Evolutionary conservation across 2,113 vertebrate genomes (phyloP).

Genomic region (Eulacestoma nigropectus): DNA sequence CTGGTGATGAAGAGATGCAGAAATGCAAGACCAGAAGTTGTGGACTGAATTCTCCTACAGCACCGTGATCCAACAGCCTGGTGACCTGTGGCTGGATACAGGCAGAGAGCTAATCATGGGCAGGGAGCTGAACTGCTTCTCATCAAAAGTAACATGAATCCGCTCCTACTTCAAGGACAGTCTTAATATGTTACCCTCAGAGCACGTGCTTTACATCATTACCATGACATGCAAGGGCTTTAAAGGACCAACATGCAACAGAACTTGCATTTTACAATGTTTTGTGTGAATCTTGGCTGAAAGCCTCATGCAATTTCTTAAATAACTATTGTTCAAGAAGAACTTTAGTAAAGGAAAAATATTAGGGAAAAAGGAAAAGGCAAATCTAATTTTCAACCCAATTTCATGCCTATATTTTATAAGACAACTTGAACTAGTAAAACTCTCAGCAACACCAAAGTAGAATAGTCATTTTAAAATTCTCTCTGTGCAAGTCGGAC

Average conservation of each 20-base stretch:
- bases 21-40: neutral
- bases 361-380: neutral
- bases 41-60: neutral
- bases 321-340: neutral
- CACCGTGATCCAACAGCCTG: neutral
- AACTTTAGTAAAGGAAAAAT: neutral
- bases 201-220: neutral
- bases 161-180: neutral
- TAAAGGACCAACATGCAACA: neutral
- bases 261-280: neutral
- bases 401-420: neutral
- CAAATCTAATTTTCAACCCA: neutral
- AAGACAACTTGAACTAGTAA: neutral
- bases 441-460: neutral
- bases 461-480: neutral
- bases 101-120: neutral
- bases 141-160: neutral
- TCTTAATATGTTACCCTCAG: neutral
- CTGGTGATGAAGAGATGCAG: neutral
- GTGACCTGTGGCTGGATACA: neutral
- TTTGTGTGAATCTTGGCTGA: neutral
- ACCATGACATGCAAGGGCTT: neutral
- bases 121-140: neutral
- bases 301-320: neutral
- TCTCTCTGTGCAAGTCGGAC: neutral